A percentile compares a stretch with the other conserved stretches of the same genome.
phyloP scores from a whole-genome alignment of 2,888 invertebrate genomes.

The Sepioteuthis lessoniana region DNA sequence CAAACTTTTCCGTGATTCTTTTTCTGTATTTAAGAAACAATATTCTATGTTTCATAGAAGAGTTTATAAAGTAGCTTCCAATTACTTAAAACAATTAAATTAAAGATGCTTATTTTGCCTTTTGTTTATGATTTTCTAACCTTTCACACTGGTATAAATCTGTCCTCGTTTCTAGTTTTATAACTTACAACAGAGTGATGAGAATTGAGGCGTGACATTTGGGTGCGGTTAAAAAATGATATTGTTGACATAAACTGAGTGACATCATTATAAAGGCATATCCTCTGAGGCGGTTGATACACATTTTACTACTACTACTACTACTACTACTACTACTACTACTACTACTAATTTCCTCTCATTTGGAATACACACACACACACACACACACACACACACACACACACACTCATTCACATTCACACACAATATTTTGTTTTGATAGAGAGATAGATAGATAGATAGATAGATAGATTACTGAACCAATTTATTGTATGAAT shows the following conservation, averaged over 20 bases:
- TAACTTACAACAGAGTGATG: not conserved
- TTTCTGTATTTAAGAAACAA: too few relatives aligned
- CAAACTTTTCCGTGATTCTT: too few relatives aligned
- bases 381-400: too few relatives aligned
- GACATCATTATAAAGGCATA: constrained; percentile 6
- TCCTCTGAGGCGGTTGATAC: not conserved
- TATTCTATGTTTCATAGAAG: not conserved
- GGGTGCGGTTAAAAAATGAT: not conserved
- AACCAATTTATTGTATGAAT: too few relatives aligned
- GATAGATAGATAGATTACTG: too few relatives aligned
- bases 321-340: not conserved
- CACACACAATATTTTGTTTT: too few relatives aligned
- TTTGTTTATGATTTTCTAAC: not conserved
- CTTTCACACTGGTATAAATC: not conserved
- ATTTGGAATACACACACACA: too few relatives aligned
- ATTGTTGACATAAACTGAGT: not conserved
- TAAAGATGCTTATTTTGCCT: not conserved
- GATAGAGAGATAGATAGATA: too few relatives aligned
- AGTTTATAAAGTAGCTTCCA: not conserved
- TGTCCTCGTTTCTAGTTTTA: not conserved
- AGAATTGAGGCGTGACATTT: not conserved
- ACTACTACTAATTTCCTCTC: too few relatives aligned
- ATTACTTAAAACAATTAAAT: not conserved
- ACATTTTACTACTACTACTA: not conserved
- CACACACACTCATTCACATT: too few relatives aligned